Conservation (phyloP, 2,113 vertebrate genomes). For the Numenius arquata region DNA sequence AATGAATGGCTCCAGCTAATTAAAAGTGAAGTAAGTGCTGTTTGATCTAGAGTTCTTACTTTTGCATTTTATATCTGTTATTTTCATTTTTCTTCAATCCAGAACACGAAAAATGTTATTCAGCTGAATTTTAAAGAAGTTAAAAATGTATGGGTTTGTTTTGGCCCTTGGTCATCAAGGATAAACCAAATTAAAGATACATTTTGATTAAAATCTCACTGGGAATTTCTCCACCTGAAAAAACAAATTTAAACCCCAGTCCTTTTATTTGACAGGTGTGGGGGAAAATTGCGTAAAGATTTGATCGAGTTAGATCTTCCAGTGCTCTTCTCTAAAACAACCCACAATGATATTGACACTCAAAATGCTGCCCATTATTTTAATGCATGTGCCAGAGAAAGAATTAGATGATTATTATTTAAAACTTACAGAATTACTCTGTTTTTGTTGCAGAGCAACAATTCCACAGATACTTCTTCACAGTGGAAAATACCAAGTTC, state of each 20-base stretch:
- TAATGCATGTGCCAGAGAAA: not conserved
- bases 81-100: not conserved
- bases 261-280: not conserved
- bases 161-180: not conserved
- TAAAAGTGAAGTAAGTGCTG: constrained; percentile 80
- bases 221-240: not conserved
- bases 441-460: constrained; percentile 56
- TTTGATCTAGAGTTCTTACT: not conserved
- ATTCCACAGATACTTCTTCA: constrained; percentile 13
- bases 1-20: constrained; percentile 92
- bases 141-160: not conserved
- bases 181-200: not conserved
- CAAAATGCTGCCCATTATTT: not conserved
- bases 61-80: not conserved
- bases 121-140: not conserved
- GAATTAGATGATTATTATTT: not conserved
- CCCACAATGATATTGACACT: not conserved
- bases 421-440: not conserved
- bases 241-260: not conserved
- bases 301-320: not conserved
- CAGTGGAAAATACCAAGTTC: constrained; percentile 90
- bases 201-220: not conserved
- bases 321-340: not conserved
- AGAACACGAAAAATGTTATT: not conserved
- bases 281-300: not conserved